Evolutionary conservation across 1,140 invertebrate species (phyloP).

Genomic region (Lamellibrachia luymesi): DNA sequence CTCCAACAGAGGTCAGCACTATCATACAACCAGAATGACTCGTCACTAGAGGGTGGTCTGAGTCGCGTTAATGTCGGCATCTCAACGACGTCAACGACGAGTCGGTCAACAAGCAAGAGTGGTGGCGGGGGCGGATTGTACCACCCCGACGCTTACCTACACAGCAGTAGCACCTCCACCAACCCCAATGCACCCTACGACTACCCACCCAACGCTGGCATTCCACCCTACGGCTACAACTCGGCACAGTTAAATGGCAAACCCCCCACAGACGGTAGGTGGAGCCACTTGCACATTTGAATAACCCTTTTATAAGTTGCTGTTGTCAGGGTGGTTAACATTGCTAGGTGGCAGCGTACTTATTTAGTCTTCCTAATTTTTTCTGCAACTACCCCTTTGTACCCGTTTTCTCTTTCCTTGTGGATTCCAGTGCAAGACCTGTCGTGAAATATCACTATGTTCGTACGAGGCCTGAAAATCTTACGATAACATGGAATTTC

Average conservation of each 20-base stretch:
- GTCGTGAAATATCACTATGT: too few relatives aligned
- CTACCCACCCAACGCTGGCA: slow-evolving; percentile 35
- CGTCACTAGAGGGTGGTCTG: slow-evolving; percentile 13
- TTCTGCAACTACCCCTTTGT: too few relatives aligned
- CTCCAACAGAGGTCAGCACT: slow-evolving; percentile 2
- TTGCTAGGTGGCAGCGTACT: too few relatives aligned
- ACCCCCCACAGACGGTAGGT: slow-evolving; percentile 33
- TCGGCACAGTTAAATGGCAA: slow-evolving; percentile 24
- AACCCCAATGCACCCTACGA: slow-evolving; percentile 37
- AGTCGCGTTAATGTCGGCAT: slow-evolving; percentile 9
- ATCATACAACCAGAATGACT: slow-evolving; percentile 9
- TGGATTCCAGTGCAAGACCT: too few relatives aligned
- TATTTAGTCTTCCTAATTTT: too few relatives aligned
- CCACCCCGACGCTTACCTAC: slow-evolving; percentile 59
- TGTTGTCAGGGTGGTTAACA: too few relatives aligned
- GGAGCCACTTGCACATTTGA: background rate
- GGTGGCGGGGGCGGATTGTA: slow-evolving; percentile 70
- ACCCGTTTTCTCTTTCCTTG: too few relatives aligned
- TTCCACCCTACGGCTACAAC: slow-evolving; percentile 38
- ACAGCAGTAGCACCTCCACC: slow-evolving; percentile 46
- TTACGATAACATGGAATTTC: too few relatives aligned
- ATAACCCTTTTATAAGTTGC: too few relatives aligned
- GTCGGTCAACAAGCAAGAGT: slow-evolving; percentile 52
- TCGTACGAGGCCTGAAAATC: too few relatives aligned
- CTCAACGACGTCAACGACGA: background rate